Percentiles rank a stretch among this genome's conserved stretches.
These are phyloP conservation scores for Eilema depressum DNA, from an alignment of 2,888 invertebrate species.

Conservation along the genomic window DNA sequence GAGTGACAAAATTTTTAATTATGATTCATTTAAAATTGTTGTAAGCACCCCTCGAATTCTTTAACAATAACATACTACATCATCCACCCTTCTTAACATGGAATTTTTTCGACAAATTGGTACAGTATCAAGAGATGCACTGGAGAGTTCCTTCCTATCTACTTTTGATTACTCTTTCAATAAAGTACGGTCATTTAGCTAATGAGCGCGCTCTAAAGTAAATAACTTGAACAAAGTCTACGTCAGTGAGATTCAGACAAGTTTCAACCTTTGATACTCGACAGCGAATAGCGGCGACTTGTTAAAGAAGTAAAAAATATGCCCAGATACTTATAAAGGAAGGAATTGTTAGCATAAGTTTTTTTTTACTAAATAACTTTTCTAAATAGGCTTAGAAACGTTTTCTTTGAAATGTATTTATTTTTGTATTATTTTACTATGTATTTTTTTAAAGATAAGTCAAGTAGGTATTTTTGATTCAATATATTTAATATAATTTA, in stretches of 20 bases:
- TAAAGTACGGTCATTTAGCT: constrained; percentile 81
- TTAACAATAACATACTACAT: background rate
- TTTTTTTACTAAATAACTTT: constrained; percentile 2
- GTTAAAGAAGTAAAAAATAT: constrained; percentile 64
- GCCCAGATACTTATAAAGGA: constrained; percentile 46
- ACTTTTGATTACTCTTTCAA: constrained; percentile 77
- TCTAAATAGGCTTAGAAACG: background rate
- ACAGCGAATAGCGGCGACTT: constrained; percentile 58
- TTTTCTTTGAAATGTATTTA: background rate
- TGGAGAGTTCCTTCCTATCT: constrained; percentile 48
- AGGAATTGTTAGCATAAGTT: constrained; percentile 28
- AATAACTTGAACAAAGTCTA: constrained; percentile 81
- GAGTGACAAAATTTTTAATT: too few relatives aligned
- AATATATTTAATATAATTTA: too few relatives aligned
- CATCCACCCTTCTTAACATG: constrained; percentile 11
- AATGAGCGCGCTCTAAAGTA: constrained; percentile 81
- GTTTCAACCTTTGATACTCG: constrained; percentile 73
- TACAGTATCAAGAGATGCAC: constrained; percentile 41
- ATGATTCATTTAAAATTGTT: too few relatives aligned
- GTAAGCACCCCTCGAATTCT: too few relatives aligned
- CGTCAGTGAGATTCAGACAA: constrained; percentile 71
- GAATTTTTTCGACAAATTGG: constrained; percentile 30
- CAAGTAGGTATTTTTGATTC: too few relatives aligned
- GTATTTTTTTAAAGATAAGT: too few relatives aligned
- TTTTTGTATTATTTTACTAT: too few relatives aligned